Base-by-base conservation (phyloP, 1,140 invertebrate species). In the Riptortus pedestris region DNA sequence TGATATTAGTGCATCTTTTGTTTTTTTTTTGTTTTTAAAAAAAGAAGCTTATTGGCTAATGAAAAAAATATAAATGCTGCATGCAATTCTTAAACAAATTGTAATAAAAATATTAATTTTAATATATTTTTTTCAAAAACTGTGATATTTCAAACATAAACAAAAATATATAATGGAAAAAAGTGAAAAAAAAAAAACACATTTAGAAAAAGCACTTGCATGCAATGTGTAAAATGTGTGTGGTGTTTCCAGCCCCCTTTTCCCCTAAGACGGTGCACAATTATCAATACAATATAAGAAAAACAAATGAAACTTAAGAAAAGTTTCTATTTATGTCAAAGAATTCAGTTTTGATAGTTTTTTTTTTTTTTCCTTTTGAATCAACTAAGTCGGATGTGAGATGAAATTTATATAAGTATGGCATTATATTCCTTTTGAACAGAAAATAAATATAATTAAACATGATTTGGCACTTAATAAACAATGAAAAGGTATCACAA, bases 1-100 rank as follows among this genome's bases (percentile, higher is more conserved):
- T 55, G 20, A 55, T 55, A 55, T 55, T 55, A 55, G 51, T 55
- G 51, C 51, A 55, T 55, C n/a, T n/a, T n/a, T n/a, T n/a, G n/a
- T n/a, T n/a, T n/a, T 55, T 55, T 38, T 38, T 38, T 38, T 38
- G 14, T 38, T 7, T 7, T 7, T 7, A 38, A 55, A 55, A 55
- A 55, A 52, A 55, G 26, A 55, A 55, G 51, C 51, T 55, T 55
- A 55, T 24, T 55, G 22, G 51, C 51, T 55, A 55, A 55, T 55
- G 20, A 55, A 55, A 55, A 55, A 55, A 55, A 55, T 20, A 51
- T 20, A 51, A 22, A 55, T 18, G 51, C 51, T 55, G 24, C 51
- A 55, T 55, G 51, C 51, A 55, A 22, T 14, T 24, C 26, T 7
- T 5, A 38, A 7, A 38, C 14, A 38, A 38, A 7, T 38, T 38